Evolutionary conservation across 2,888 invertebrate species (phyloP), one percentile per base, ranked within the genome.

Genomic region (Apotomis betuletana): DNA sequence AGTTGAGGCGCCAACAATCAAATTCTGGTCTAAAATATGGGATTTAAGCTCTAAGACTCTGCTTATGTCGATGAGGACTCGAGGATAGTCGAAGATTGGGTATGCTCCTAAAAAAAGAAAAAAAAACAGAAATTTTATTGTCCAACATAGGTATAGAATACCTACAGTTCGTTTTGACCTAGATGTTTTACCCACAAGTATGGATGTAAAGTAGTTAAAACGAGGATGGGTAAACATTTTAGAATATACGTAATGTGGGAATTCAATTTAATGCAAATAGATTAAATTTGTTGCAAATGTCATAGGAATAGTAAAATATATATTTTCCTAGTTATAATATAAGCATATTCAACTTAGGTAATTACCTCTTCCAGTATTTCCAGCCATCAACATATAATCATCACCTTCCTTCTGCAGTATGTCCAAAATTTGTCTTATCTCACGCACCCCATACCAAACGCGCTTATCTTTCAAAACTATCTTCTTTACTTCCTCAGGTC

Each of bases 321-420:
- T 27, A 2, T 27, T 27, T 27, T 27, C 27, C 27, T 27, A 27
- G 27, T 27, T 27, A 27, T 27, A 27, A 27, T 27, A 27, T 2
- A 27, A 27, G 27, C 27, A 27, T 27, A 27, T 27, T 27, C 27
- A 27, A 27, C 27, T 27, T 27, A 27, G 27, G 2, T 27, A 27
- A 27, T 3, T 81, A 89, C 96, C 96, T 85, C 94, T 94, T 5
- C 95, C 96, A 6, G 96, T 96, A 81, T 96, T 96, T 49, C 96
- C 96, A 38, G 94, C 95, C 2, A 96, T 94, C 3, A 96, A 81
- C 84, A 94, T 92, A 76, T 95, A 95, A 6, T 81, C 75, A 82
- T 81, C 55, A 76, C 85, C 75, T 80, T 84, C 77, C 91, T 85
- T 69, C 5, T 77, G 9, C 0, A 87, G 73, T 57, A 95, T 81